Conservation (phyloP, 2,113 vertebrate genomes). For the Rhinolophus sinicus region DNA sequence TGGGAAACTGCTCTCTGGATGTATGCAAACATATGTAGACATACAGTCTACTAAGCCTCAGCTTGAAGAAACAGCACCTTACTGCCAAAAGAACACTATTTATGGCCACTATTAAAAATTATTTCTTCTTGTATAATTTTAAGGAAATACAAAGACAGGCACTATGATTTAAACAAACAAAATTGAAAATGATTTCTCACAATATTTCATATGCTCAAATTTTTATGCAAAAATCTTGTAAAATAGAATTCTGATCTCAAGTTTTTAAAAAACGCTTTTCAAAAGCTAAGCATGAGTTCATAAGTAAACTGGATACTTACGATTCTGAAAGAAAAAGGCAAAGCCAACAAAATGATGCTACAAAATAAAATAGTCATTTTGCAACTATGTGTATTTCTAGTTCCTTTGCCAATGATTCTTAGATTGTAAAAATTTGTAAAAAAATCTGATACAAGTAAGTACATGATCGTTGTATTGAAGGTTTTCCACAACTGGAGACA, state of each 20-base stretch:
- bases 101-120: background rate
- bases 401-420: conserved; percentile 21
- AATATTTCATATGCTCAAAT: background rate
- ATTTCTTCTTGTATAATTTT: conserved; percentile 25
- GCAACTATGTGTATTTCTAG: background rate
- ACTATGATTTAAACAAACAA: conserved; percentile 7
- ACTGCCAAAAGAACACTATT: background rate
- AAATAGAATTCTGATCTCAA: background rate
- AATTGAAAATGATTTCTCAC: background rate
- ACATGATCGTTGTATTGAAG: background rate
- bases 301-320: background rate
- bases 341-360: background rate
- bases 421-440: conserved; percentile 29
- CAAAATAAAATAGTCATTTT: background rate
- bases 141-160: background rate
- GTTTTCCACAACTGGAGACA: background rate
- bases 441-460: background rate
- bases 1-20: background rate
- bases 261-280: conserved; percentile 22
- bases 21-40: background rate
- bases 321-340: background rate
- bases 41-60: background rate
- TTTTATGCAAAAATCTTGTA: conserved; percentile 12
- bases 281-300: conserved; percentile 25
- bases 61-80: background rate